A percentile compares a stretch with the other conserved stretches of the same genome.
Evolutionary conservation across 2,888 invertebrate species (phyloP).

Genomic region (Sminthurides aquaticus): DNA sequence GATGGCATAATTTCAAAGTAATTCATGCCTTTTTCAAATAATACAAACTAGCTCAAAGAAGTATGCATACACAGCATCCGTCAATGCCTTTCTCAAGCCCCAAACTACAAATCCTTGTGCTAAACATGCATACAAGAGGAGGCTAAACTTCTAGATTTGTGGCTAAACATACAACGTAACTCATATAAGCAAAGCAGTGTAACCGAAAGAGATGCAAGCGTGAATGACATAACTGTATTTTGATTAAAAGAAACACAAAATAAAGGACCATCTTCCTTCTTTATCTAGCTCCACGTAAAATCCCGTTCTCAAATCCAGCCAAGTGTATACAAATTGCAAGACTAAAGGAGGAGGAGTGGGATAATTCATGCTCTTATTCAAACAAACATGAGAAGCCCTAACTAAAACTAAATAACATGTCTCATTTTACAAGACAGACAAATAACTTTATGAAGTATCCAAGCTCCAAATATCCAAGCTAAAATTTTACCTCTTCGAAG

Average conservation of each 20-base stretch:
- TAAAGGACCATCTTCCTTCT: background rate
- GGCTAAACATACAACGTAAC: too few species aligned
- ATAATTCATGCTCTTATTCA: too few species aligned
- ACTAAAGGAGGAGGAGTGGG: too few species aligned
- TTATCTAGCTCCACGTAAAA: background rate
- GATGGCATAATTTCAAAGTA: background rate
- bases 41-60: background rate
- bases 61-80: background rate
- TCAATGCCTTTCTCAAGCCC: background rate
- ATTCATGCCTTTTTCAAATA: background rate
- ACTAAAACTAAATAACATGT: too few species aligned
- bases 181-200: too few species aligned
- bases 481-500: too few species aligned
- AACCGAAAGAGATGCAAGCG: background rate
- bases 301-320: background rate
- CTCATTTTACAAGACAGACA: too few species aligned
- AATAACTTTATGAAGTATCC: too few species aligned
- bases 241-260: background rate
- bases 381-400: too few species aligned
- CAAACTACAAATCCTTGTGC: background rate
- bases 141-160: too few species aligned
- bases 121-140: background rate
- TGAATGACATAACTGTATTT: slow-evolving; percentile 7
- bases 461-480: too few species aligned
- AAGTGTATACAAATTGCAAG: too few species aligned